These are phyloP conservation scores for Aspidapion aeneum DNA, from an alignment of 2,888 invertebrate species.

Conservation along the genomic window DNA sequence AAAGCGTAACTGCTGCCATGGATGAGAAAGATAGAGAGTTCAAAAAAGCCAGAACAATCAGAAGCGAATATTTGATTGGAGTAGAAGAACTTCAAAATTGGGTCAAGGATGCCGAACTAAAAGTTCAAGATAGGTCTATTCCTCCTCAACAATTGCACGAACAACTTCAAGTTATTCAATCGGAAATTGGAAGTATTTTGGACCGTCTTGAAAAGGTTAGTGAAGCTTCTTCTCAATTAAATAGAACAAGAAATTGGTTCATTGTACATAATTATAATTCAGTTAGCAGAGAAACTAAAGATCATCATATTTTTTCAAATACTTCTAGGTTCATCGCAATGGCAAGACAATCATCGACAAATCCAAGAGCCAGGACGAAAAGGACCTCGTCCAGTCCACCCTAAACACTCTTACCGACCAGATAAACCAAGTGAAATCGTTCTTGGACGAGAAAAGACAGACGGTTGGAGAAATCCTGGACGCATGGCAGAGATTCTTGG, in stretches of 20 bases:
- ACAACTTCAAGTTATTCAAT: conserved; percentile 70
- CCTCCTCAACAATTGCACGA: conserved; percentile 77
- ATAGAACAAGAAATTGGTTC: too few species aligned
- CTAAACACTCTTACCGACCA: conserved; percentile 75
- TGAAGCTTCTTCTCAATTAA: too few species aligned
- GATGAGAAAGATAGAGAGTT: conserved; percentile 85
- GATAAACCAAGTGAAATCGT: conserved; percentile 70
- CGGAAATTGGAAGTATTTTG: conserved; percentile 65
- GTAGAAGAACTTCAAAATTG: conserved; percentile 80
- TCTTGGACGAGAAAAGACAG: conserved; percentile 79
- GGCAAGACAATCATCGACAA: conserved; percentile 77
- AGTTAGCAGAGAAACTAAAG: too few species aligned
- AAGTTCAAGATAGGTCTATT: conserved; percentile 69
- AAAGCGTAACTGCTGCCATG: conserved; percentile 75
- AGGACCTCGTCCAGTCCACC: conserved; percentile 69
- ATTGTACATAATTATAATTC: too few species aligned
- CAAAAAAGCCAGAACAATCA: conserved; percentile 78
- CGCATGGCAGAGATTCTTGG: conserved; percentile 83
- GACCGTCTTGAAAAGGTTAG: conserved; percentile 77
- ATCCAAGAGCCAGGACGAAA: conserved; percentile 73
- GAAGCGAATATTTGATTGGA: conserved; percentile 75
- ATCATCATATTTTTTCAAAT: too few species aligned
- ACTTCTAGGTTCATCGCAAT: too few species aligned
- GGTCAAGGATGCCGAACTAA: conserved; percentile 80
- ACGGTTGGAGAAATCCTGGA: conserved; percentile 84